phyloP scores from a whole-genome alignment of 2,888 invertebrate species.

The Zeuzera pyrina region DNA sequence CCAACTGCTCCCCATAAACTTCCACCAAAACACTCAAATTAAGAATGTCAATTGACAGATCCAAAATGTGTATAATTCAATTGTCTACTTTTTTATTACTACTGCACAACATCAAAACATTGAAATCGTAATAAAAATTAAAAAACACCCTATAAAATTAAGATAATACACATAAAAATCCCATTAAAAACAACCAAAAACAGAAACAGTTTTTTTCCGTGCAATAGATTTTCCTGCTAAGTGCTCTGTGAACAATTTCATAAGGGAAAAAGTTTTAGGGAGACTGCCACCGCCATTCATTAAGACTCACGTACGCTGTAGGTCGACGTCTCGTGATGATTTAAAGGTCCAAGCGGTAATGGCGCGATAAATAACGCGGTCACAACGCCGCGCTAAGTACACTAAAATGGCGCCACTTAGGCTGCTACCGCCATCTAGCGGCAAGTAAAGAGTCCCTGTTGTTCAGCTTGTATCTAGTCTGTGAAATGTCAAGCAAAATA shows the following conservation, averaged over 20 bases:
- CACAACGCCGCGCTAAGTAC: constrained; percentile 48
- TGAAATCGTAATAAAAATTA: constrained; percentile 7
- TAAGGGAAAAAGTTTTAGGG: constrained; percentile 55
- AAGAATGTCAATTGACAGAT: no score
- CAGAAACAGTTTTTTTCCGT: constrained; percentile 25
- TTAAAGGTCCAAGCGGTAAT: constrained; percentile 66
- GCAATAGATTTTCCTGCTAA: constrained; percentile 63
- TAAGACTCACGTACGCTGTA: constrained; percentile 54
- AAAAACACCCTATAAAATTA: constrained; percentile 4
- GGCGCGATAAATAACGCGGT: constrained; percentile 71
- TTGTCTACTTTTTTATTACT: not conserved
- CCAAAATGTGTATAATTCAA: no score
- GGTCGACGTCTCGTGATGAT: constrained; percentile 68
- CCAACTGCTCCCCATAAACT: no score
- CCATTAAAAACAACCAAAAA: constrained; percentile 7
- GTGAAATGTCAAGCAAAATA: constrained; percentile 13
- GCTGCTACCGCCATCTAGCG: constrained; percentile 51
- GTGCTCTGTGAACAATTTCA: constrained; percentile 61
- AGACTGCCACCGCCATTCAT: constrained; percentile 59
- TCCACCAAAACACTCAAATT: no score
- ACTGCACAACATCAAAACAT: constrained; percentile 6
- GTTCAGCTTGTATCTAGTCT: constrained; percentile 34
- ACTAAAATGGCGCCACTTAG: constrained; percentile 57
- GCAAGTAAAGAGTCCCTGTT: constrained; percentile 36
- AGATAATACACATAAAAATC: constrained; percentile 1